Conservation (phyloP, 1,140 invertebrate species). For the Heliconius hermathena region DNA sequence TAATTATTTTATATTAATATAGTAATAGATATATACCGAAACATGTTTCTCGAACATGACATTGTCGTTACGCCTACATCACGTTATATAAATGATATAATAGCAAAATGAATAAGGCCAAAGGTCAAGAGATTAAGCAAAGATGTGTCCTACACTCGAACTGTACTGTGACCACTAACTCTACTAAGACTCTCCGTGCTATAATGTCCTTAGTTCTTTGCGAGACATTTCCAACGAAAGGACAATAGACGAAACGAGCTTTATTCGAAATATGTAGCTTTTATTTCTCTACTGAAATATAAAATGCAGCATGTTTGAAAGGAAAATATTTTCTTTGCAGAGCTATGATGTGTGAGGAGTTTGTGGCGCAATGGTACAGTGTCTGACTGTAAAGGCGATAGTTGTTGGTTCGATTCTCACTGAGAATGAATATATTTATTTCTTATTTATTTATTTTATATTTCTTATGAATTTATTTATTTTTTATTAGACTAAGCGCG, state of each 20-base stretch:
- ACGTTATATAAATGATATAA: neutral
- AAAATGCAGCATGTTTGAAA: neutral
- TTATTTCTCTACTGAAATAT: neutral
- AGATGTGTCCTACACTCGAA: neutral
- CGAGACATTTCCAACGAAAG: neutral
- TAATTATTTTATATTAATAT: no score
- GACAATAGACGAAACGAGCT: neutral
- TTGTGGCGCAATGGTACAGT: no score
- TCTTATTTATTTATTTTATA: no score
- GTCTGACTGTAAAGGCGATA: no score
- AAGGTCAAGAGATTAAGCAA: slow-evolving; percentile 1
- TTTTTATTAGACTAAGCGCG: no score
- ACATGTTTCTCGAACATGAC: no score
- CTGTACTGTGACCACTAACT: neutral
- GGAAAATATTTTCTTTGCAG: neutral
- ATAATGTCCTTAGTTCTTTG: neutral
- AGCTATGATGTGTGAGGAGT: no score
- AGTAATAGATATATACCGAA: no score
- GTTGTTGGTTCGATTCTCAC: no score
- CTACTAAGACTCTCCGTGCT: neutral
- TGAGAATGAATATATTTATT: no score
- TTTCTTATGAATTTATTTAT: no score
- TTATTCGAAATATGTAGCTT: neutral
- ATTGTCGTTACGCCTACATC: neutral
- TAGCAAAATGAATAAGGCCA: neutral